phyloP scores from a whole-genome alignment of 2,888 invertebrate genomes.

The Steinernema hermaphroditum region DNA sequence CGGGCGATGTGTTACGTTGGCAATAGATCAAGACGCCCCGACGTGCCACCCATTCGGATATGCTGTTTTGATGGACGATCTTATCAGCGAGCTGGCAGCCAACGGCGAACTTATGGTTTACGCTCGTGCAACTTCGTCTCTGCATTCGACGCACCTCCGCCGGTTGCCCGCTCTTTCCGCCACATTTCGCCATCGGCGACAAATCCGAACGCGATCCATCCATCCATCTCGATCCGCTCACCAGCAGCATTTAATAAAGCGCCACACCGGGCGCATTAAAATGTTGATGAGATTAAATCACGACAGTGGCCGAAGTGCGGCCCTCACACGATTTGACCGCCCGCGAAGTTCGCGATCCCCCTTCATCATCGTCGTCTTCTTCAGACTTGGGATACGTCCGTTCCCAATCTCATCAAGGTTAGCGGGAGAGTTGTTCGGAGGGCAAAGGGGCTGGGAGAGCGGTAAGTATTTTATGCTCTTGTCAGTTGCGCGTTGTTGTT shows the following conservation, averaged over 20 bases:
- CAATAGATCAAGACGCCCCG: conserved; percentile 25
- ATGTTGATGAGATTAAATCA: conserved; percentile 29
- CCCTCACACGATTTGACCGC: background rate
- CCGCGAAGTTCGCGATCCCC: background rate
- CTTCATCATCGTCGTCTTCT: background rate
- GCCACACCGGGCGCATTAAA: conserved; percentile 30
- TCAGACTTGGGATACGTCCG: background rate
- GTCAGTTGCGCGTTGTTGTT: conserved; percentile 29
- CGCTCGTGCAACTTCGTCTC: background rate
- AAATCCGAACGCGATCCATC: background rate
- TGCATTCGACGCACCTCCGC: too few relatives aligned
- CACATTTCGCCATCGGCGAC: conserved; percentile 8
- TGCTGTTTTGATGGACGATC: conserved; percentile 30
- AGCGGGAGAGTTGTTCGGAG: conserved; percentile 2
- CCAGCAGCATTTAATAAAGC: conserved; percentile 23
- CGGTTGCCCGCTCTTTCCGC: background rate
- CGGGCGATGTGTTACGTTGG: conserved; percentile 29
- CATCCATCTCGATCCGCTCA: background rate
- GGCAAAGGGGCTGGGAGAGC: conserved; percentile 5
- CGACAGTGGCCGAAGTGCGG: background rate
- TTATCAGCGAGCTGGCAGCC: conserved; percentile 27
- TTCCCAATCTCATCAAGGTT: conserved; percentile 25
- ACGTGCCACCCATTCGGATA: conserved; percentile 31
- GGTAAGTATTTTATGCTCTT: conserved; percentile 30
- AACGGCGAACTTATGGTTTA: conserved; percentile 21